Evolutionary conservation across 2,797 vertebrate species (phyloP), one percentile per base, ranked within the genome.

Genomic region (Menidia menidia): DNA sequence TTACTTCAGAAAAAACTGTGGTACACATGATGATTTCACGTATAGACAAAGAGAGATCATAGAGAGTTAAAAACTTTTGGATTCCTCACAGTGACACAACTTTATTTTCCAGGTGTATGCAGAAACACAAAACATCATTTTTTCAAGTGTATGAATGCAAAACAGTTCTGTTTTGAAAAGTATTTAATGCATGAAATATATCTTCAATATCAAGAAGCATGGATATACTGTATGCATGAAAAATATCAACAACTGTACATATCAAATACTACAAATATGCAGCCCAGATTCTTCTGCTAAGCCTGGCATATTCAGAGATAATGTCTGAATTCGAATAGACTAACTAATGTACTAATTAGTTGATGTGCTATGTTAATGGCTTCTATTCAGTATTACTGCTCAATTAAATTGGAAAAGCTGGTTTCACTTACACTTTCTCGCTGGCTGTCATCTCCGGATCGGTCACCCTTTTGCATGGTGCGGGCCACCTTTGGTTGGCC

Each of bases 381-480:
- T 45, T 45, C 6, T 16, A 45, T 45, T 16, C 14, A 45, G 6
- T 6, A n/a, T 45, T 16, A 45, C 44, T 16, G 16, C 15, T 44
- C 25, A 55, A 10, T 4, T 48, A 44, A 48, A 57, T 30, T n/a
- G 48, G 4, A 9, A 39, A 52, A 54, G n/a, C 0, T 55, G 25
- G 6, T 12, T 32, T 66, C 13, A 82, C 91, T 90, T 73, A 92
- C 91, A 64, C 71, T 87, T 64, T 92, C 87, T 66, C 50, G 82
- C 65, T 87, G 83, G 79, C 78, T 85, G 82, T 85, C 84, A 62
- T 92, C 84, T 81, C 80, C 52, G 60, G 88, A 81, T 87, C 81
- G 83, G 81, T 91, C 89, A 92, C 88, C 68, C 75, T 87, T 89
- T 89, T 92, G 88, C 92, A 93, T 93, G 87, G 64, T 90, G 86